Percentiles rank a stretch among this genome's conserved stretches.
These are phyloP conservation scores for Hymenopus coronatus DNA, from an alignment of 2,888 invertebrate genomes.

Conservation along the genomic window DNA sequence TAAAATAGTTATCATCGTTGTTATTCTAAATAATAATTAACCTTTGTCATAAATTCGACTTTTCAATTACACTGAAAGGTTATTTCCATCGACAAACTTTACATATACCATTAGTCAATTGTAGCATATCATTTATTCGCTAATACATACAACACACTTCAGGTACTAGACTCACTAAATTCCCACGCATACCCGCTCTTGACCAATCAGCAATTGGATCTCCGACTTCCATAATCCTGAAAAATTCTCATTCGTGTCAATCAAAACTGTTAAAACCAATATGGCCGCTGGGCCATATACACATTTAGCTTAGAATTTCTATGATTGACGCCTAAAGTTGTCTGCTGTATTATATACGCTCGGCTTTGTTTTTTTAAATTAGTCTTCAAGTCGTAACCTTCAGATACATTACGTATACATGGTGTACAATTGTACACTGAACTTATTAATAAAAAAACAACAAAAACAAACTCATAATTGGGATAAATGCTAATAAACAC, in stretches of 20 bases:
- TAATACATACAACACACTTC: neutral
- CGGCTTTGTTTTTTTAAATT: too few species aligned
- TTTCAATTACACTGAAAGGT: too few species aligned
- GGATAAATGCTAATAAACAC: neutral
- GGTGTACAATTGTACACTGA: too few species aligned
- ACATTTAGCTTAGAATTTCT: neutral
- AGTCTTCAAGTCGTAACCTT: too few species aligned
- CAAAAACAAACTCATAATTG: neutral
- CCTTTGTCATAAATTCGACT: too few species aligned
- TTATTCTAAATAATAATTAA: neutral
- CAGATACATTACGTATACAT: too few species aligned
- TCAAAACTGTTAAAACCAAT: neutral
- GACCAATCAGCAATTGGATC: neutral
- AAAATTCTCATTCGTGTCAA: neutral
- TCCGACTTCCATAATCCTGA: neutral
- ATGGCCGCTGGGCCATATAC: neutral
- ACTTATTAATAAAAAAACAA: too few species aligned
- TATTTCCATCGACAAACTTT: neutral
- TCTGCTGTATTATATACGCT: neutral
- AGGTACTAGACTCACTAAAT: neutral
- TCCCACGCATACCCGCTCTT: neutral
- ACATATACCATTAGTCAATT: neutral
- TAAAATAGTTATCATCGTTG: too few species aligned
- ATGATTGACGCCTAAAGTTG: neutral
- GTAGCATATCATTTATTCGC: neutral